These are phyloP conservation scores for Drosophila nannoptera DNA, from an alignment of 1,140 invertebrate genomes.

Conservation along the genomic window DNA sequence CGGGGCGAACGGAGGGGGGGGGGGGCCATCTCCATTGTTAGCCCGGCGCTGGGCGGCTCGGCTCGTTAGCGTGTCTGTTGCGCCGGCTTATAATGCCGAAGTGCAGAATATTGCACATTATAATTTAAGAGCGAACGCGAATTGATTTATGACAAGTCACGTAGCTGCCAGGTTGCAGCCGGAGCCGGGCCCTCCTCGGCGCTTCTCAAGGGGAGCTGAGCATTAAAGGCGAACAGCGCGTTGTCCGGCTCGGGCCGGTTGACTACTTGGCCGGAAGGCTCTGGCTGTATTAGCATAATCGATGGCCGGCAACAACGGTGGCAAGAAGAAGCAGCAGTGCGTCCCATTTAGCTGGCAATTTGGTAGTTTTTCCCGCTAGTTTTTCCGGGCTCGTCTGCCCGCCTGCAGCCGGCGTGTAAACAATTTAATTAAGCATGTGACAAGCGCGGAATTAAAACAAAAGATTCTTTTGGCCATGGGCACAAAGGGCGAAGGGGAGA, in stretches of 20 bases:
- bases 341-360: no score
- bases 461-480: constrained; percentile 36
- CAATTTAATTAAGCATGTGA: constrained; percentile 75
- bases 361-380: no score
- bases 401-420: constrained; percentile 35
- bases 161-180: constrained; percentile 25
- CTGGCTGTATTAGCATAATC: constrained; percentile 66
- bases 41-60: constrained; percentile 25
- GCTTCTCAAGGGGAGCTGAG: constrained; percentile 4
- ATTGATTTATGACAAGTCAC: constrained; percentile 74
- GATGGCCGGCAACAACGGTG: constrained; percentile 38
- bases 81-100: constrained; percentile 43
- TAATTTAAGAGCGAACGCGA: constrained; percentile 49
- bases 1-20: background rate
- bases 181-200: background rate
- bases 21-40: constrained; percentile 22
- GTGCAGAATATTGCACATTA: constrained; percentile 70
- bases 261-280: constrained; percentile 24
- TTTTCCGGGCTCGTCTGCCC: background rate
- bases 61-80: constrained; percentile 56
- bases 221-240: constrained; percentile 21
- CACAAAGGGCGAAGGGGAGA: constrained; percentile 9
- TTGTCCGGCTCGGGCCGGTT: constrained; percentile 23
- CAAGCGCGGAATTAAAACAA: constrained; percentile 68
- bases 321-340: constrained; percentile 8